Evolutionary conservation across 1,140 invertebrate genomes (phyloP).

Genomic region (Drosophila asahinai): DNA sequence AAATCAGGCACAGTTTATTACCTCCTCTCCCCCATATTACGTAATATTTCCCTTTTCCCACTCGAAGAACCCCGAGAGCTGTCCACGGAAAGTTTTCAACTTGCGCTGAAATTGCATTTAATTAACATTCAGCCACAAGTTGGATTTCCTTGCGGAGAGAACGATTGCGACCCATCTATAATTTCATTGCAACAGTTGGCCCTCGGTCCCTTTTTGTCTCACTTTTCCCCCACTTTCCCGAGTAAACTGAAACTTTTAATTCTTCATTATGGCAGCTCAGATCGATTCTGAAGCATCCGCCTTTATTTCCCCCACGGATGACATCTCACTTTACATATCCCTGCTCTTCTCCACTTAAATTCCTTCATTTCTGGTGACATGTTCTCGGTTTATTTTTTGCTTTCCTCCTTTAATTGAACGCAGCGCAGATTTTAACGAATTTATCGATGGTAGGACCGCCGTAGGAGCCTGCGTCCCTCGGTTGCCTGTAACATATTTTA

Average conservation of each 20-base stretch:
- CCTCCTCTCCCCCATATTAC: neutral
- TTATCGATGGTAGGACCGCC: slow-evolving; percentile 41
- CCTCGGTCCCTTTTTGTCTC: neutral
- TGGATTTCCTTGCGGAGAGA: neutral
- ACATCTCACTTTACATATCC: slow-evolving; percentile 48
- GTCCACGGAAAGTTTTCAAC: slow-evolving; percentile 14
- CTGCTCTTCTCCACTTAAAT: slow-evolving; percentile 24
- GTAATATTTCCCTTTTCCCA: neutral
- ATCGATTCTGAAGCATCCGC: slow-evolving; percentile 19
- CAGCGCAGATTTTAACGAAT: slow-evolving; percentile 51
- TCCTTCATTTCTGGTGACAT: slow-evolving; percentile 30
- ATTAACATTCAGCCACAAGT: slow-evolving; percentile 35
- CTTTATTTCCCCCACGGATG: slow-evolving; percentile 16
- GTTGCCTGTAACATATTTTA: slow-evolving; percentile 67
- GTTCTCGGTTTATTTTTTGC: slow-evolving; percentile 17
- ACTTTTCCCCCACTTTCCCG: neutral
- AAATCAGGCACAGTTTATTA: slow-evolving; percentile 2
- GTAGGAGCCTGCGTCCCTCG: neutral
- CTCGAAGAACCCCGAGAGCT: neutral
- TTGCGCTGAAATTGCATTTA: slow-evolving; percentile 24
- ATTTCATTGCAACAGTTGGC: slow-evolving; percentile 39
- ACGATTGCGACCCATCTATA: neutral
- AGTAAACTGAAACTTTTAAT: slow-evolving; percentile 37
- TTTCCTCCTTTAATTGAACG: slow-evolving; percentile 50
- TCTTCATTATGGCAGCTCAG: slow-evolving; percentile 30